phyloP scores from a whole-genome alignment of 1,140 invertebrate species.

The Rhyacophila brunnea region DNA sequence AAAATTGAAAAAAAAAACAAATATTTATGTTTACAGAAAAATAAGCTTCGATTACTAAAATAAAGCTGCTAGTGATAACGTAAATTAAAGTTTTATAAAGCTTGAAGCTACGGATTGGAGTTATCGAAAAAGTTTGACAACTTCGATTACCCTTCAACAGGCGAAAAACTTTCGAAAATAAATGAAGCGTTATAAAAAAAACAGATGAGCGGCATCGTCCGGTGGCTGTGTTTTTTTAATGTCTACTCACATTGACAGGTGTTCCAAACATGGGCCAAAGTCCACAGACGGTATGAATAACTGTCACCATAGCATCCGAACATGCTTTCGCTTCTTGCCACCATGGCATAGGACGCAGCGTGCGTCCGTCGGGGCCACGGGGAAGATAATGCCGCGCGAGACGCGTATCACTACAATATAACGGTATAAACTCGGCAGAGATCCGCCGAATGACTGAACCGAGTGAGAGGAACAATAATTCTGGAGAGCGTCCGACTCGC shows the following conservation, averaged over 20 bases:
- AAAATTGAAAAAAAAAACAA: too few species aligned
- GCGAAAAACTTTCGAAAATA: background rate
- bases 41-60: too few species aligned
- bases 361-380: slow-evolving; percentile 31
- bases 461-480: slow-evolving; percentile 14
- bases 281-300: slow-evolving; percentile 69
- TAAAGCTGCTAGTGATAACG: too few species aligned
- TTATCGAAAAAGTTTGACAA: too few species aligned
- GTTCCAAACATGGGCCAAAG: slow-evolving; percentile 69
- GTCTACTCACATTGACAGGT: slow-evolving; percentile 65
- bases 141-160: background rate
- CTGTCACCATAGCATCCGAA: slow-evolving; percentile 66
- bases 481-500: slow-evolving; percentile 11
- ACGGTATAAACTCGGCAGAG: slow-evolving; percentile 12
- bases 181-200: too few species aligned
- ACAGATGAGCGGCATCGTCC: slow-evolving; percentile 5
- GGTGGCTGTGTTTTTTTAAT: slow-evolving; percentile 7
- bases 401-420: slow-evolving; percentile 16
- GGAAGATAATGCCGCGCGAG: slow-evolving; percentile 26
- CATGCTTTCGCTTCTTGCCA: slow-evolving; percentile 65
- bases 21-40: too few species aligned
- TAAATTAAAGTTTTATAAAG: too few species aligned
- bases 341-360: slow-evolving; percentile 52
- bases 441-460: slow-evolving; percentile 34
- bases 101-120: too few species aligned